Base-by-base conservation (phyloP, 2,888 invertebrate species). In the Rhingia rostrata region DNA sequence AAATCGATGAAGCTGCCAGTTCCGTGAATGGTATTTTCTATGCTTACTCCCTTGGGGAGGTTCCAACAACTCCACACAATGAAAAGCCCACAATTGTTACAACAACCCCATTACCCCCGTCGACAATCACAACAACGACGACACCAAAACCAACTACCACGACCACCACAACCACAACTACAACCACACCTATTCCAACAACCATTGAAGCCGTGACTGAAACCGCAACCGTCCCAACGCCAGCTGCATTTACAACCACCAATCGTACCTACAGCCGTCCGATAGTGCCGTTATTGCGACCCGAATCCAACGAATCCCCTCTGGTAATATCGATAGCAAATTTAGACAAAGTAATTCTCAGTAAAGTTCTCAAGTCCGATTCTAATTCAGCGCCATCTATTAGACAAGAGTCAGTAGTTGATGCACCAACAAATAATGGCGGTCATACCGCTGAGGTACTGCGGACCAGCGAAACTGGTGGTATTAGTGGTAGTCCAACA, bases 281-380 rank as follows among this genome's bases (percentile, higher is more conserved):
- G 51, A 89, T 90, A 87, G 89, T 90, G 87, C 90, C 91, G 86
- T 88, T 91, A 66, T 86, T 91, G 67, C 88, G 91, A 82, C 91
- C 91, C 83, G 90, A 91, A 88, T 91, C 90, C 79, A 92, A 92
- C 88, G 91, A 91, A 88, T 90, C 91, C 87, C 91, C 91, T 83
- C 88, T 92, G 88, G 91, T 92, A 86, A 92, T 92, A 87, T 91
- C 92, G 78, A 90, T 92, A 87, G 90, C 91, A 72, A 92, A 91
- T 87, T 88, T 92, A 86, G 92, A 92, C 87, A 90, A 91, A 88
- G 91, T 92, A 80, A 90, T 91, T 82, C 87, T 92, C 79, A 91
- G 91, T 87, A 92, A 92, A 91, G 90, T 90, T 73, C 86, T 87
- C 61, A 87, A 88, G 69, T 84, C 88, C 54, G 89, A 90, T 72